These are phyloP conservation scores for Eublepharis macularius DNA, from an alignment of 2,113 vertebrate genomes.

Conservation along the genomic window DNA sequence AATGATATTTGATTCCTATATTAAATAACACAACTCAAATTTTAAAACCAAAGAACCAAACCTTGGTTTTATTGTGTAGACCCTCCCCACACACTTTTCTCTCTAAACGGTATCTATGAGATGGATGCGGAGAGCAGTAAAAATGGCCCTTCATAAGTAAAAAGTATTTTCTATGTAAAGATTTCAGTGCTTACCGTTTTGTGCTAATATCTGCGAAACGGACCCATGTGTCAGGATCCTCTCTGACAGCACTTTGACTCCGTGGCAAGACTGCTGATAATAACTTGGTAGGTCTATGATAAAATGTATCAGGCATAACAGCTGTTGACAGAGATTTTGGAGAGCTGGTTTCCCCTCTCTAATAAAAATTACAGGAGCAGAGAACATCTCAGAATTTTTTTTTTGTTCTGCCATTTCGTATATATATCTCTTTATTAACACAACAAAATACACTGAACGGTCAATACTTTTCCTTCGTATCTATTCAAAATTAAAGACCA, in stretches of 20 bases:
- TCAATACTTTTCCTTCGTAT: background rate
- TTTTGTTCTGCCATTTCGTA: conserved; percentile 11
- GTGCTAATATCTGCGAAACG: background rate
- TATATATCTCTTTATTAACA: background rate
- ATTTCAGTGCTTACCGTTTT: conserved; percentile 41
- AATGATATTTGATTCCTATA: no score
- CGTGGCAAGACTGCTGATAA: conserved; percentile 11
- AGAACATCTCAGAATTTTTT: conserved; percentile 10
- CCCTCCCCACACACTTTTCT: background rate
- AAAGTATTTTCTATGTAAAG: background rate
- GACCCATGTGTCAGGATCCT: background rate
- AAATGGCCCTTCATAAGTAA: background rate
- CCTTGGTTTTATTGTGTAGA: no score
- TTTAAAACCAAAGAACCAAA: no score
- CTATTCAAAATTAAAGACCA: background rate
- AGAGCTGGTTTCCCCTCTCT: conserved; percentile 40
- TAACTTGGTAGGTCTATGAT: conserved; percentile 23
- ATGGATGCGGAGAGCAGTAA: background rate
- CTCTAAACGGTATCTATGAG: background rate
- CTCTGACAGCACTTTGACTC: conserved; percentile 8
- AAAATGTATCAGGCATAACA: conserved; percentile 24
- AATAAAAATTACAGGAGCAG: conserved; percentile 18
- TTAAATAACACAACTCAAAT: no score
- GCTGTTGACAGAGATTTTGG: conserved; percentile 31
- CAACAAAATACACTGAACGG: background rate